Conservation (phyloP, 2,113 vertebrate species). For the Platysteira castanea region DNA sequence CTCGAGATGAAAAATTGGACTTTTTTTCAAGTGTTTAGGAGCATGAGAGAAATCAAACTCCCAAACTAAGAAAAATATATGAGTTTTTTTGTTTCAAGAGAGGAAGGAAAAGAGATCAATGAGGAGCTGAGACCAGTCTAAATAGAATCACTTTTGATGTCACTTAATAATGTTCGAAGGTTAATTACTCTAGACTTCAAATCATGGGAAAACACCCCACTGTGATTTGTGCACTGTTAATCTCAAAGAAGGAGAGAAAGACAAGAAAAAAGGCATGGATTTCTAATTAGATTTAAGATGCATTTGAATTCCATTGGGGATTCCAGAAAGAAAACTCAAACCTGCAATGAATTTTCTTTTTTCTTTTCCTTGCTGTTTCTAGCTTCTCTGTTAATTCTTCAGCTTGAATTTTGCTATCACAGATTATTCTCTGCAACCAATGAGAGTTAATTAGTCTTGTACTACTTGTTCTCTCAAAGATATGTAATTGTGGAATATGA, state of each 20-base stretch:
- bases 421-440: neutral
- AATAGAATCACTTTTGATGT: neutral
- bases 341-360: neutral
- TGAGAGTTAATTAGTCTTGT: neutral
- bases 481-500: neutral
- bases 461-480: neutral
- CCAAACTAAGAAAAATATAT: neutral
- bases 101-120: conserved; percentile 42
- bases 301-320: neutral
- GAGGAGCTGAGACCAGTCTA: neutral
- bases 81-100: neutral
- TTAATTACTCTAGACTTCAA: neutral
- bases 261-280: neutral
- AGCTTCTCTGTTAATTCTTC: neutral
- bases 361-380: neutral
- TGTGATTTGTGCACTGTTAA: neutral
- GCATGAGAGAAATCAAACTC: neutral
- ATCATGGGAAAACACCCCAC: neutral
- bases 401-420: neutral
- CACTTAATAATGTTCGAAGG: neutral
- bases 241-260: neutral
- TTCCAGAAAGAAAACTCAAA: neutral
- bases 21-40: neutral
- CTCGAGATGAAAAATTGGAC: neutral
- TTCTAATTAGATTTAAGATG: neutral